phyloP scores from a whole-genome alignment of 2,797 vertebrate genomes.

The Intellagama lesueurii region DNA sequence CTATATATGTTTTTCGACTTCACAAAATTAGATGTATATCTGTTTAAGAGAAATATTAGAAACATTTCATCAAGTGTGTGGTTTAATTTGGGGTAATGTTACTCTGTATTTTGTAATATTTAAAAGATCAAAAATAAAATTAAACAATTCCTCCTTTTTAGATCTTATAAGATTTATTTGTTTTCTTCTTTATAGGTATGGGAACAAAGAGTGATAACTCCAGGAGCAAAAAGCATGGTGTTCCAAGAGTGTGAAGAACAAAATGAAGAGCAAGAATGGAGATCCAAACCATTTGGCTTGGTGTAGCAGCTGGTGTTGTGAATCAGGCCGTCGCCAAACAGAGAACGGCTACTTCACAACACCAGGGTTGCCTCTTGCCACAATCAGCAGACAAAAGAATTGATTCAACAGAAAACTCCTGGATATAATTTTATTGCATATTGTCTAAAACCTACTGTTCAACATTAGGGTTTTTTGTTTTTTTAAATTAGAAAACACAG shows the following conservation, averaged over 20 bases:
- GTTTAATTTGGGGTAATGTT: not conserved
- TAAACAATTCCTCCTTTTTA: accelerated
- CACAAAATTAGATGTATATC: not conserved
- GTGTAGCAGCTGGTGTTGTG: slow-evolving; percentile 99
- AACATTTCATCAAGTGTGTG: not conserved
- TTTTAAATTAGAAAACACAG: not conserved
- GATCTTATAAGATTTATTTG: slow-evolving; percentile 58
- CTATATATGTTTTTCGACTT: accelerated
- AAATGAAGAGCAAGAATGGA: not conserved
- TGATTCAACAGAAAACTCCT: not conserved
- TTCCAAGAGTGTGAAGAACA: not conserved
- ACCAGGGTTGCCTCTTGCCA: slow-evolving; percentile 91
- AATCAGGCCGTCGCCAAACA: slow-evolving; percentile 94
- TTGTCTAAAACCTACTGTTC: not conserved
- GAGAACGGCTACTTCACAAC: slow-evolving; percentile 98
- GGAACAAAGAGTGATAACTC: not conserved
- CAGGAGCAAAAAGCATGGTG: not conserved
- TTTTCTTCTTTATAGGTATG: not conserved
- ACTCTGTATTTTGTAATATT: not conserved
- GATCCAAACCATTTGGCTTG: slow-evolving; percentile 69
- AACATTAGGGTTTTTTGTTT: not conserved
- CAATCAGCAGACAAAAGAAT: slow-evolving; percentile 53
- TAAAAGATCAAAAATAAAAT: not conserved
- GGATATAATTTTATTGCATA: not conserved
- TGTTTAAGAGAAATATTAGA: not conserved